These are phyloP conservation scores for Plebejus argus DNA, from an alignment of 2,888 invertebrate species.

Conservation along the genomic window DNA sequence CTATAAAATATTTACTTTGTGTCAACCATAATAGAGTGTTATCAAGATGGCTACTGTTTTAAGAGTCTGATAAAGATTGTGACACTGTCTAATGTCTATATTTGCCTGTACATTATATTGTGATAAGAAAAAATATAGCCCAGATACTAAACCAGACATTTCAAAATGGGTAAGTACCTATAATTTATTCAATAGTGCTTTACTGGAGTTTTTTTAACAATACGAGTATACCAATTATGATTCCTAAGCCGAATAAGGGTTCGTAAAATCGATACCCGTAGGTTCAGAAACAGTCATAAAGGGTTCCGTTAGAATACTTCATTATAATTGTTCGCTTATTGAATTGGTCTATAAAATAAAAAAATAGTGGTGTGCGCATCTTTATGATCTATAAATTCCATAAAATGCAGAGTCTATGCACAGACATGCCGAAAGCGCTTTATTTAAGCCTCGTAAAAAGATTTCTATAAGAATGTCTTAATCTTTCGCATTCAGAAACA, in stretches of 20 bases:
- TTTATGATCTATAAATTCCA: neutral
- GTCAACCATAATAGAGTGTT: conserved; percentile 5
- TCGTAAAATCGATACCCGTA: too few relatives aligned
- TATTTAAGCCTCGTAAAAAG: neutral
- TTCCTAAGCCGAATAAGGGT: too few relatives aligned
- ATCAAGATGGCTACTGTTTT: conserved; percentile 8
- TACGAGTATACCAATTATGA: neutral
- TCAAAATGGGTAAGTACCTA: too few relatives aligned
- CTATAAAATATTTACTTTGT: neutral
- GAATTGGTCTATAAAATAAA: too few relatives aligned
- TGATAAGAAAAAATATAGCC: neutral
- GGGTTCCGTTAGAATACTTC: too few relatives aligned
- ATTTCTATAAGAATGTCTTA: neutral
- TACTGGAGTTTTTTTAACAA: too few relatives aligned
- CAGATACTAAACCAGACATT: neutral
- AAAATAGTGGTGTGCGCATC: neutral
- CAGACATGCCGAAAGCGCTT: neutral
- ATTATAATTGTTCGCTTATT: too few relatives aligned
- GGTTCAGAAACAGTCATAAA: too few relatives aligned
- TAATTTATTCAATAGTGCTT: too few relatives aligned
- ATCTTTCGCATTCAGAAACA: neutral
- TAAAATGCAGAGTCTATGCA: too few relatives aligned
- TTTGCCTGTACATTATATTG: neutral
- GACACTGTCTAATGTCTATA: conserved; percentile 1
- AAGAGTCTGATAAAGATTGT: conserved; percentile 5